Evolutionary conservation across 2,113 vertebrate genomes (phyloP).

Genomic region (Zosterops borbonicus): DNA sequence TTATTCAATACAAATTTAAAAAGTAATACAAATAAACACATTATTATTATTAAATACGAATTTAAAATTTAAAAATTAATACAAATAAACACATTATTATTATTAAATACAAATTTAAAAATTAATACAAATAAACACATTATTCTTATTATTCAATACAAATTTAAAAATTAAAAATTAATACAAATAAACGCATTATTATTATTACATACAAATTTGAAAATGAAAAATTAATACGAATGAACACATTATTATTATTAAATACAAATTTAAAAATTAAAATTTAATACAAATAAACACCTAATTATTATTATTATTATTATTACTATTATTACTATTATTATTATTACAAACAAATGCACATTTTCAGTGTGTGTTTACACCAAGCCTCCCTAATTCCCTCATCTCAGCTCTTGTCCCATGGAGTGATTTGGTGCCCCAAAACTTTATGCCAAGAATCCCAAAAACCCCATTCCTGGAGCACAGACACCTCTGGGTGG

Average conservation of each 20-base stretch:
- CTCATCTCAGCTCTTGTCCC: background rate
- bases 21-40: background rate
- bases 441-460: background rate
- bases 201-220: no score
- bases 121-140: no score
- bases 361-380: background rate
- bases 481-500: background rate
- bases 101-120: background rate
- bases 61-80: background rate
- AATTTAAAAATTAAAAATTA: background rate
- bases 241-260: no score
- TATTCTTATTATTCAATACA: no score
- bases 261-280: no score
- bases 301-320: background rate
- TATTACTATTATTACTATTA: background rate
- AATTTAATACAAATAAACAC: background rate
- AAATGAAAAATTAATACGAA: no score
- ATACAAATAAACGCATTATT: background rate
- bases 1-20: background rate
- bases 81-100: background rate
- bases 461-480: background rate
- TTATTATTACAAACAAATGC: background rate
- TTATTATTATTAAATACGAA: background rate
- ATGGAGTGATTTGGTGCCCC: rapidly evolving
- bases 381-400: background rate